Base-by-base conservation (phyloP, 2,113 vertebrate species). In the Lethenteron reissneri region DNA sequence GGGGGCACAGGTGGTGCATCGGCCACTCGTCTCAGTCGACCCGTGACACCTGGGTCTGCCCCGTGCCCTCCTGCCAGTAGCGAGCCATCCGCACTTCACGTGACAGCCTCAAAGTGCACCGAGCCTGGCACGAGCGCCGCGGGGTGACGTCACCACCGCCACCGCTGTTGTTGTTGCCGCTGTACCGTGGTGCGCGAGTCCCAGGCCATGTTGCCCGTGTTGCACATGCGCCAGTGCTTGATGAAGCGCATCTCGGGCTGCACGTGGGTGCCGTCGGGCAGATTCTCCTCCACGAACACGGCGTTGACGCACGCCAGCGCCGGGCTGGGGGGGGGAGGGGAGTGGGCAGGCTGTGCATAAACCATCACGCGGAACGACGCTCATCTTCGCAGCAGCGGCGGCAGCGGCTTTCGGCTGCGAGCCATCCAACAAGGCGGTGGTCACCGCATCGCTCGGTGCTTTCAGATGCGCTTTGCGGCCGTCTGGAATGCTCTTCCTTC, bases 151-250 rank as follows among this genome's bases (percentile, higher is more conserved):
- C 41, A 41, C 41, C 41, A 3, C 41, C 41, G 41, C 5, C 5
- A 4, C 41, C 3, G 41, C 4, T 6, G 41, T 6, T 41, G 41
- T 4, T 41, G 41, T 41, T 41, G 41, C 5, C 41, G 41, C 41
- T 41, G 41, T 41, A 84, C 77, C 91, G 95, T 97, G 70, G 92
- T 99, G 77, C 96, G 92, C 69, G 87, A 81, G 75, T 79, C 88
- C 94, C 94, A 99, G 74, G 84, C 84, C 77, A 95, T 82, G 19
- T 80, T 95, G 76, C 92, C 94, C 57, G 88, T 92, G 73, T 99
- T 99, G 72, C 85, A 89, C 92, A 99, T 97, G 77, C 85, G 84
- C 94, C 94, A 99, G 80, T 94, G 89, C 78, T 99, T 99, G 82
- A 92, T 84, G 79, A 99, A 99, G 81, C 87, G 88, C 78, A 88